phyloP scores from a whole-genome alignment of 2,888 invertebrate species.

The Macrosoma leucophasiata region DNA sequence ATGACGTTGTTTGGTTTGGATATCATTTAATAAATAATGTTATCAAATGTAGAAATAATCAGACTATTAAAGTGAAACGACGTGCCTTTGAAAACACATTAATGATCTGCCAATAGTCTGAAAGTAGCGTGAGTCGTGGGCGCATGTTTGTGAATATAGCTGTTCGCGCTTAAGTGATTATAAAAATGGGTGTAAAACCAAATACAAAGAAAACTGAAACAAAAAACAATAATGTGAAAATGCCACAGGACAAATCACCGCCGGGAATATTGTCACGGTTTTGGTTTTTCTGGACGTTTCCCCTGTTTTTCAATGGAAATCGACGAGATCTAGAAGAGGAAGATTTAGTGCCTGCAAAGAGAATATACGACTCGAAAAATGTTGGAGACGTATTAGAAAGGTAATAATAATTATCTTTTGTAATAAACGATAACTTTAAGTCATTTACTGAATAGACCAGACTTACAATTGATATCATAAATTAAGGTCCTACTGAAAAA shows the following conservation, averaged over 20 bases:
- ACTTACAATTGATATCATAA: too few relatives aligned
- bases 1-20: conserved; percentile 18
- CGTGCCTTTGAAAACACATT: conserved; percentile 5
- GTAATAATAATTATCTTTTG: conserved; percentile 46
- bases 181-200: conserved; percentile 18
- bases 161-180: conserved; percentile 1
- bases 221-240: conserved; percentile 21
- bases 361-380: conserved; percentile 79
- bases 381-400: conserved; percentile 82
- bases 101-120: conserved; percentile 12
- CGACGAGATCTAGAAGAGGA: conserved; percentile 81
- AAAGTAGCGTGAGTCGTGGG: conserved; percentile 16
- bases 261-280: conserved; percentile 75
- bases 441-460: too few relatives aligned
- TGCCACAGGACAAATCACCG: conserved; percentile 34
- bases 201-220: conserved; percentile 27
- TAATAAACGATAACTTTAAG: conserved; percentile 1
- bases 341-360: conserved; percentile 84
- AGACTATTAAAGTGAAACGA: conserved; percentile 19
- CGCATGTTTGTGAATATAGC: conserved; percentile 6
- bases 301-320: conserved; percentile 84
- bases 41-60: conserved; percentile 8
- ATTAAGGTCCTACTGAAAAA: too few relatives aligned
- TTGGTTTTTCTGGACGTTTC: conserved; percentile 84
- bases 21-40: conserved; percentile 24